Percentiles rank a stretch among this genome's conserved stretches.
phyloP scores from a whole-genome alignment of 2,888 invertebrate species.

The Octonoba sinensis region DNA sequence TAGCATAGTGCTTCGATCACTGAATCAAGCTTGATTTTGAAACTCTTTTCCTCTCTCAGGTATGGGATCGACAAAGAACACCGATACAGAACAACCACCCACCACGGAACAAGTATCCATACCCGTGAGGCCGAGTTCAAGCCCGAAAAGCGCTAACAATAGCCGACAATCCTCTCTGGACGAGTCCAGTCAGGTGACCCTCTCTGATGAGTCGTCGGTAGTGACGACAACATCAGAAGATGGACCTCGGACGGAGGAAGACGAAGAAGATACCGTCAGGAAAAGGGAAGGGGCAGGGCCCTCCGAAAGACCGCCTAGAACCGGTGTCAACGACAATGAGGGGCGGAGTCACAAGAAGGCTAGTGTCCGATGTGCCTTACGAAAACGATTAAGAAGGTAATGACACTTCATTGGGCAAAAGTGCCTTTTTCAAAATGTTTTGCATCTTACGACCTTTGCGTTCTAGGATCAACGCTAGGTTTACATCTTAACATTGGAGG shows the following conservation, averaged over 20 bases:
- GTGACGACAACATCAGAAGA: slow-evolving; percentile 44
- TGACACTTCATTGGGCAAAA: not conserved
- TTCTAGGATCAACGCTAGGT: no score
- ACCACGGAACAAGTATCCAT: no score
- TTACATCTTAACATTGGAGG: no score
- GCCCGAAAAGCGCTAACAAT: slow-evolving; percentile 40
- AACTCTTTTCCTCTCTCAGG: no score
- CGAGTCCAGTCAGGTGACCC: slow-evolving; percentile 46
- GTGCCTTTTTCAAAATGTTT: not conserved
- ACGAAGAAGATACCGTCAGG: slow-evolving; percentile 39
- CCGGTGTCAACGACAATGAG: slow-evolving; percentile 1
- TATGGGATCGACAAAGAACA: no score
- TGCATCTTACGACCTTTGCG: no score
- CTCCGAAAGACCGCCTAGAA: not conserved
- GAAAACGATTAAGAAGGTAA: slow-evolving; percentile 48
- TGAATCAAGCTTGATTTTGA: no score
- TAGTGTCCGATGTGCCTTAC: slow-evolving; percentile 36
- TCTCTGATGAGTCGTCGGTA: slow-evolving; percentile 51
- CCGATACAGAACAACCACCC: no score
- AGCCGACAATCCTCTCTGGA: slow-evolving; percentile 57
- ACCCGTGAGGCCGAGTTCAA: no score
- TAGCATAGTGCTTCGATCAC: no score
- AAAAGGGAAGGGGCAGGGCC: not conserved
- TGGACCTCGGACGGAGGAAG: slow-evolving; percentile 41
- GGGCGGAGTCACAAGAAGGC: slow-evolving; percentile 18